Evolutionary conservation across 2,888 invertebrate species (phyloP).

Genomic region (Aethes cnicana): DNA sequence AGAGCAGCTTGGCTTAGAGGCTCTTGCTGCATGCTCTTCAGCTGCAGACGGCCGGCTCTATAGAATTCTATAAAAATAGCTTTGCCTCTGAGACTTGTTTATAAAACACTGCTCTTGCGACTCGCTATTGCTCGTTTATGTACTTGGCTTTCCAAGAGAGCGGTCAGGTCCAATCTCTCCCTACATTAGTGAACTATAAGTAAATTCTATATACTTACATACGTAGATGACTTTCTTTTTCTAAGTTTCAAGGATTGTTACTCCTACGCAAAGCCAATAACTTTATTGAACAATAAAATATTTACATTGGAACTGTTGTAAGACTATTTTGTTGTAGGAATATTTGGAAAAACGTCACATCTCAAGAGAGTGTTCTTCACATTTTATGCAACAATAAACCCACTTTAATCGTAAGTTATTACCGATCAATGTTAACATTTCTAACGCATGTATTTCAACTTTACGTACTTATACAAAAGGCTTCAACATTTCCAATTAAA

Average conservation of each 20-base stretch:
- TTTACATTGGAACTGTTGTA: no score
- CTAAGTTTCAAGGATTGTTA: not conserved
- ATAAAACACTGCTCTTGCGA: slow-evolving; percentile 3
- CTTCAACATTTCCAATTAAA: no score
- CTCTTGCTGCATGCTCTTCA: slow-evolving; percentile 4
- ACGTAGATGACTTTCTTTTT: not conserved
- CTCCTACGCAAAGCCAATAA: slow-evolving; percentile 4
- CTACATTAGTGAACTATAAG: not conserved
- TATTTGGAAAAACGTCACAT: not conserved
- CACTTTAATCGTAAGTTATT: no score
- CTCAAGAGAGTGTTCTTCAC: not conserved
- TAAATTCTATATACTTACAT: not conserved
- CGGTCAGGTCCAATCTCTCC: no score
- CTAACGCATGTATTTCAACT: no score
- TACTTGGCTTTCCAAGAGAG: not conserved
- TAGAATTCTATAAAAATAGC: slow-evolving; percentile 1
- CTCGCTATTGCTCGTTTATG: slow-evolving; percentile 1
- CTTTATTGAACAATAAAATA: slow-evolving; percentile 16
- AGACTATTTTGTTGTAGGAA: no score
- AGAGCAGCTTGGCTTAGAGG: not conserved
- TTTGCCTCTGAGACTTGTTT: not conserved
- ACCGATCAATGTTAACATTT: no score
- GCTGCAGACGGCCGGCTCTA: not conserved
- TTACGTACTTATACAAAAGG: no score
- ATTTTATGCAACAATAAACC: no score